Conservation (phyloP, 2,797 vertebrate species). For the Trachurus trachurus region DNA sequence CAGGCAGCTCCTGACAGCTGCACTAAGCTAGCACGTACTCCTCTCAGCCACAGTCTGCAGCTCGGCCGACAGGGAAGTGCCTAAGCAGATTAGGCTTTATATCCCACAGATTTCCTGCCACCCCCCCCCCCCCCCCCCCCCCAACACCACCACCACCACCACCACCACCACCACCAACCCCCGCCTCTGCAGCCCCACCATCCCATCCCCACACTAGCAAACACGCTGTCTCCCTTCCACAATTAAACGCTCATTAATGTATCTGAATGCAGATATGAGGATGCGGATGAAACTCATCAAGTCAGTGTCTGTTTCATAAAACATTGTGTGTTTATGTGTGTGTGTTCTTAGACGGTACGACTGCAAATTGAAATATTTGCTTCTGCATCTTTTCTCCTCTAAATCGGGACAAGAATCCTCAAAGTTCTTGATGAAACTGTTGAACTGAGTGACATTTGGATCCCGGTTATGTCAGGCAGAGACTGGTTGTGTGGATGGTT, state of each 20-base stretch:
- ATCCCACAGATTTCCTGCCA: constrained; percentile 68
- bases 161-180: too few species aligned
- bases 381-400: background rate
- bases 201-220: constrained; percentile 1
- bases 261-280: constrained; percentile 12
- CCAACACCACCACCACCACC: too few species aligned
- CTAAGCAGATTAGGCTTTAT: constrained; percentile 73
- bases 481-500: background rate
- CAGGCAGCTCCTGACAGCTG: constrained; percentile 76
- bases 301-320: background rate
- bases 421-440: background rate
- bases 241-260: constrained; percentile 30
- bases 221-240: background rate
- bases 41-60: constrained; percentile 58
- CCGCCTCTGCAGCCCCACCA: background rate
- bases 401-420: background rate
- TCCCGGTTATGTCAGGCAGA: background rate
- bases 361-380: background rate
- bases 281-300: background rate
- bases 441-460: background rate
- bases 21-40: constrained; percentile 52
- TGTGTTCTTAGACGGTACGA: background rate
- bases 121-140: too few species aligned
- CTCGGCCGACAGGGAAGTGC: constrained; percentile 61
- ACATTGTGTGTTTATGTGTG: background rate